phyloP scores from a whole-genome alignment of 2,113 vertebrate species.

The Elephantulus edwardii region DNA sequence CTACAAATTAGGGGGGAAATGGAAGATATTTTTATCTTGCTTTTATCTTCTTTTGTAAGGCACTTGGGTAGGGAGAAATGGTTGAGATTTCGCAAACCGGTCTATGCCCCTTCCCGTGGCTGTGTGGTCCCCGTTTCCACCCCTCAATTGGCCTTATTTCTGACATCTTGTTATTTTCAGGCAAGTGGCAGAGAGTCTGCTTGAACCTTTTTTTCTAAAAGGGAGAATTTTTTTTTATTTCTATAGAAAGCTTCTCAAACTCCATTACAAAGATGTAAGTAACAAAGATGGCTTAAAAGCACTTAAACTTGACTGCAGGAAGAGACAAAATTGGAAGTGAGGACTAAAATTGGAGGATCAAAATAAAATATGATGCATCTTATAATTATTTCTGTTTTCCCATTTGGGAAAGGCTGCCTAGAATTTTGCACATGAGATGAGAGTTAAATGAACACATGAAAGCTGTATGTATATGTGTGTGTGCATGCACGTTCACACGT shows the following conservation, averaged over 20 bases:
- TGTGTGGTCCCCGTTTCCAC: not conserved
- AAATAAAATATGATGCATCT: not conserved
- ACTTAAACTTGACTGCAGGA: not conserved
- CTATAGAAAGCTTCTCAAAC: slow-evolving; percentile 59
- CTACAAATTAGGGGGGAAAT: slow-evolving; percentile 89
- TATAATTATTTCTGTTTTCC: not conserved
- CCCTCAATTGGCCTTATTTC: slow-evolving; percentile 41
- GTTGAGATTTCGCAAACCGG: slow-evolving; percentile 50
- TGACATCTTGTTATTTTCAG: slow-evolving; percentile 61
- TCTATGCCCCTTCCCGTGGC: not conserved
- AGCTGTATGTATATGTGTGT: not conserved
- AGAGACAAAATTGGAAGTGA: not conserved
- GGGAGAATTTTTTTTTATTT: slow-evolving; percentile 57
- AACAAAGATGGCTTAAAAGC: slow-evolving; percentile 56
- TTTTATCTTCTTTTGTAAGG: slow-evolving; percentile 78
- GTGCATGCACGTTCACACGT: not conserved
- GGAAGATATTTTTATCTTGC: slow-evolving; percentile 78
- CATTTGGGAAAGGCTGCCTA: not conserved
- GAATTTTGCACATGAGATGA: not conserved
- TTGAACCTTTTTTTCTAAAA: not conserved
- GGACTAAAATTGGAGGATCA: not conserved
- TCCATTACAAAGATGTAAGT: slow-evolving; percentile 32
- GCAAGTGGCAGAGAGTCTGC: not conserved
- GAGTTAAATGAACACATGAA: not conserved
- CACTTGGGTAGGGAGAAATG: slow-evolving; percentile 63